phyloP scores from a whole-genome alignment of 2,797 vertebrate species.

The Lepidocolaptes lacrymiger region DNA sequence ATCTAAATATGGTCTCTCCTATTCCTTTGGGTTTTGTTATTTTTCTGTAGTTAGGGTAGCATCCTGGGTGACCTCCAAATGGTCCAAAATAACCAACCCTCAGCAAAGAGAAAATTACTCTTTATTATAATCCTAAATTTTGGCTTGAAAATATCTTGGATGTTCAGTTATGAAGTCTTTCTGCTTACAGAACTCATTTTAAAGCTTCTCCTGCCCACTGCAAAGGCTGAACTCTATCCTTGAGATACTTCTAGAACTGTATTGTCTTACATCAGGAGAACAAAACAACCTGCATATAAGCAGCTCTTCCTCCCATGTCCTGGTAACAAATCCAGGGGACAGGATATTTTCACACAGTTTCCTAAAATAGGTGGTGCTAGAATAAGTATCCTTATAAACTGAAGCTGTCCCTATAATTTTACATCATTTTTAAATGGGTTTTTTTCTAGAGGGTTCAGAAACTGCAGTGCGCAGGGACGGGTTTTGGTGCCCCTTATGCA shows the following conservation, averaged over 20 bases:
- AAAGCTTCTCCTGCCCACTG: neutral
- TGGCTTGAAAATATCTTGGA: neutral
- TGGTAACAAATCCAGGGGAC: constrained; percentile 1
- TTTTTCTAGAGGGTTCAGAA: neutral
- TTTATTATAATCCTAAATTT: constrained; percentile 1
- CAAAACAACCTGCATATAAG: neutral
- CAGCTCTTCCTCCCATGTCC: neutral
- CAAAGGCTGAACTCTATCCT: neutral
- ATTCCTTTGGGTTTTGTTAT: neutral
- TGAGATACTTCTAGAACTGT: neutral
- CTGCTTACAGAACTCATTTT: constrained; percentile 3
- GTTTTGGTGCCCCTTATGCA: accelerated
- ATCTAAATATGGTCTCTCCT: neutral
- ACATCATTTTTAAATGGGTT: neutral
- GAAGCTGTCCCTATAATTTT: neutral
- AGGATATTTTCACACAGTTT: neutral
- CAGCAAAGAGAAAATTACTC: neutral
- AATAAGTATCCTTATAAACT: neutral
- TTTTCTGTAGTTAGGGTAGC: neutral
- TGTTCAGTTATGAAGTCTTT: neutral
- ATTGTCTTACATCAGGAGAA: constrained; percentile 30
- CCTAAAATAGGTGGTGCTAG: constrained; percentile 8
- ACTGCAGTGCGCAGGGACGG: neutral
- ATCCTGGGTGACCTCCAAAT: neutral
- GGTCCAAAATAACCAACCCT: neutral